Base-by-base conservation (phyloP, 2,797 vertebrate genomes). In the Pseudochromis fuscus region DNA sequence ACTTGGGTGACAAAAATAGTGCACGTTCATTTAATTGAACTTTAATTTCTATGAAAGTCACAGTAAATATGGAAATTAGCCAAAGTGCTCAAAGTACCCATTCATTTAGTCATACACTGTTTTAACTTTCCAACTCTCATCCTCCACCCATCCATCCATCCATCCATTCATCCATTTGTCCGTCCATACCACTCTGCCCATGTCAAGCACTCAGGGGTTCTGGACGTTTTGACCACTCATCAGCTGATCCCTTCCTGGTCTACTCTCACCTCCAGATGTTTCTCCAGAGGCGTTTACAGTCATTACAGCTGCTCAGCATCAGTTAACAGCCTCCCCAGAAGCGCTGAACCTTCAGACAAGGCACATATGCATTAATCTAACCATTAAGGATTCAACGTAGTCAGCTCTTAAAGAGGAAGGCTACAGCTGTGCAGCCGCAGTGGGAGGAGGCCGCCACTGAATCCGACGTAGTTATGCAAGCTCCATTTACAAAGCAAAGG, bases 261-360 rank as follows among this genome's bases (percentile, higher is more conserved):
- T 9, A 7, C 67, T 65, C 40, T 79, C 59, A 37, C 72, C 31
- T 82, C 78, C 90, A 93, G 90, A 91, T 91, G 89, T 82, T 87
- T 25, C 68, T 85, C 87, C 82, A 48, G 73, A 72, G 82, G 82
- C 79, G 1, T 77, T 80, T 55, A 37, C 51, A 67, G 72, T 23
- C 75, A 61, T 82, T 87, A 70, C 83, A 91, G 86, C 87, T 91
- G 83, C 82, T 82, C 79, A 75, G 53, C 18, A 21, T 79, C 73
- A 64, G 61, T 65, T 88, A 85, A 81, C 82, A 64, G 49, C 61
- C 44, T 82, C 70, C 80, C 87, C 72, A 51, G 65, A 62, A 84
- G 81, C 75, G 3, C 55, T 72, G 27, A 38, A 69, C 72, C 68
- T 67, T 21, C 10, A 90, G 76, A 88, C 53, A 53, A 79, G 72